A percentile compares a stretch with the other conserved stretches of the same genome.
Evolutionary conservation across 2,888 invertebrate genomes (phyloP).

Genomic region (Heliconius cydno): DNA sequence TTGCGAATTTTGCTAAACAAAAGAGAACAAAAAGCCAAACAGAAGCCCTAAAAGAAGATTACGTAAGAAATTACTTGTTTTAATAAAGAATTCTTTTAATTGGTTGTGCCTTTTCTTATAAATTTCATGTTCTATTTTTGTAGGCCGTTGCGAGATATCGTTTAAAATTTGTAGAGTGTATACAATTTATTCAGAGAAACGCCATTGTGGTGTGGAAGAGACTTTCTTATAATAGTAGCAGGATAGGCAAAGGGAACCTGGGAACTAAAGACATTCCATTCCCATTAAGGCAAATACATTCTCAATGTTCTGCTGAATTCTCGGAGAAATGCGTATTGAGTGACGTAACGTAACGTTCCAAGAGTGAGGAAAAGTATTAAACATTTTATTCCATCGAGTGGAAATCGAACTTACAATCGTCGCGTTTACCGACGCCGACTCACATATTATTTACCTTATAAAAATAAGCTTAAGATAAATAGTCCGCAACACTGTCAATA

Average conservation of each 20-base stretch:
- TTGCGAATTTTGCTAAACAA: constrained; percentile 35
- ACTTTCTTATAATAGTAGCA: no score
- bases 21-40: constrained; percentile 40
- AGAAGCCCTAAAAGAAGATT: constrained; percentile 40
- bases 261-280: no score
- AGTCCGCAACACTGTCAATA: neutral
- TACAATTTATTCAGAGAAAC: no score
- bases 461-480: no score
- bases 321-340: neutral
- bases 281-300: no score
- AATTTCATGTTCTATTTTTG: constrained; percentile 23
- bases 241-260: no score
- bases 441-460: no score
- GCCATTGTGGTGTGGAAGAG: no score
- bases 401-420: neutral
- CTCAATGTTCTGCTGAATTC: neutral
- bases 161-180: neutral
- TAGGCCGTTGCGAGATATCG: neutral
- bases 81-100: constrained; percentile 37
- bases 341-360: neutral
- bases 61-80: constrained; percentile 32
- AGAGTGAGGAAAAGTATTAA: neutral
- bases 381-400: neutral
- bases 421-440: no score
- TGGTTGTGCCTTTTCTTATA: constrained; percentile 28